phyloP scores from a whole-genome alignment of 2,888 invertebrate species.

The Norana najaformis region DNA sequence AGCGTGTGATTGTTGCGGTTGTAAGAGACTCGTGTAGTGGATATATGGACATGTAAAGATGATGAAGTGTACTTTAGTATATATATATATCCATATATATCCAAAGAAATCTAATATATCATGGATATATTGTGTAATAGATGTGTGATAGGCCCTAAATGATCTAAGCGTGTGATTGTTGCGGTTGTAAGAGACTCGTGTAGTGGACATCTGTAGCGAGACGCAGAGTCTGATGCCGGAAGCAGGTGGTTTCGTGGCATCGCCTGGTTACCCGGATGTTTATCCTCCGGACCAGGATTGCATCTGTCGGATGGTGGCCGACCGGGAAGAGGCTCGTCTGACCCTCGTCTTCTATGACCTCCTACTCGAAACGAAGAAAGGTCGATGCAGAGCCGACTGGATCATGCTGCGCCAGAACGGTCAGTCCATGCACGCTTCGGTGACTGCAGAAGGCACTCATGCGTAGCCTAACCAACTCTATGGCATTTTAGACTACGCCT shows the following conservation, averaged over 20 bases:
- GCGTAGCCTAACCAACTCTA: no score
- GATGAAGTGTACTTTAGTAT: no score
- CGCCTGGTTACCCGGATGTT: constrained; percentile 44
- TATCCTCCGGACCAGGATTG: constrained; percentile 44
- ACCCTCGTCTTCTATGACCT: constrained; percentile 44
- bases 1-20: no score
- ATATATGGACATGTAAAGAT: no score
- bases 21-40: no score
- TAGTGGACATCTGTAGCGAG: constrained; percentile 41
- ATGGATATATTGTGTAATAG: no score
- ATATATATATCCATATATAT: no score
- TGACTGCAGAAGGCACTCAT: no score
- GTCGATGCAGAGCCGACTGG: constrained; percentile 46
- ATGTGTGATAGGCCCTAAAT: no score
- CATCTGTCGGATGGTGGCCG: constrained; percentile 38
- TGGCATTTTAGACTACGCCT: no score
- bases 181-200: constrained; percentile 33
- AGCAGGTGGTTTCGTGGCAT: constrained; percentile 42
- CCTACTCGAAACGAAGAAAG: constrained; percentile 43
- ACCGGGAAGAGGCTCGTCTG: constrained; percentile 37
- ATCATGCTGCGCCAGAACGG: constrained; percentile 44
- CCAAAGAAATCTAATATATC: no score
- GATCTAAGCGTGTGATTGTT: background rate
- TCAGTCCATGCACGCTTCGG: background rate
- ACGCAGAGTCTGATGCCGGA: background rate